phyloP scores from a whole-genome alignment of 2,113 vertebrate genomes.

The Cygnus buccinator region DNA sequence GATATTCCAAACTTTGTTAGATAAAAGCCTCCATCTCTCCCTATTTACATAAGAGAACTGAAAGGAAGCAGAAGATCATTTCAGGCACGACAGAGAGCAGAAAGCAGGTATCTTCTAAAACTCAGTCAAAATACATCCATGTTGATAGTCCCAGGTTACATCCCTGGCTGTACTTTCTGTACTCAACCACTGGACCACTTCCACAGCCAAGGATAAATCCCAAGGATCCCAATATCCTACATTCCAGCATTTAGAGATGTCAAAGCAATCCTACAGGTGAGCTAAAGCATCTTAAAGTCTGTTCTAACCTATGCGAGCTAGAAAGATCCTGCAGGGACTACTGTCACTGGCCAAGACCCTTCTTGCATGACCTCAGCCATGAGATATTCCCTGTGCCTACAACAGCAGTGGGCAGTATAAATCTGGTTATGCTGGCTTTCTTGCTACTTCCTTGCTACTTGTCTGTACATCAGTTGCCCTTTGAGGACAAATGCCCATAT shows the following conservation, averaged over 20 bases:
- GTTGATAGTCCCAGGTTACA: not conserved
- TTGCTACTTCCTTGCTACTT: not conserved
- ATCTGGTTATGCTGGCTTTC: not conserved
- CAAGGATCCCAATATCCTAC: not conserved
- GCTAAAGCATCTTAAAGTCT: not conserved
- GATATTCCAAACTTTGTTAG: not conserved
- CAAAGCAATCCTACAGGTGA: not conserved
- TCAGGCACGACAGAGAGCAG: not conserved
- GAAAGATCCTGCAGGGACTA: not conserved
- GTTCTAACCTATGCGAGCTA: not conserved
- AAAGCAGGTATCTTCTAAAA: not conserved
- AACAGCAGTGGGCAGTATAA: not conserved
- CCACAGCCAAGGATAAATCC: not conserved
- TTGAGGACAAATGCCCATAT: not conserved
- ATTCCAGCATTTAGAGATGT: not conserved
- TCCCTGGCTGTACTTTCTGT: not conserved
- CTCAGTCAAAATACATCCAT: not conserved
- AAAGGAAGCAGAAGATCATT: not conserved
- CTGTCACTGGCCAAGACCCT: not conserved
- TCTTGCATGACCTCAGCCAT: not conserved
- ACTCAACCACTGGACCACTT: not conserved
- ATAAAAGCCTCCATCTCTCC: not conserved
- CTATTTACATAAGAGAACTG: not conserved
- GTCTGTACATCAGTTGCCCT: not conserved
- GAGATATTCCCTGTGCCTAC: rapidly evolving